Evolutionary conservation across 2,888 invertebrate genomes (phyloP).

Genomic region (Eudasyphora cyanicolor): DNA sequence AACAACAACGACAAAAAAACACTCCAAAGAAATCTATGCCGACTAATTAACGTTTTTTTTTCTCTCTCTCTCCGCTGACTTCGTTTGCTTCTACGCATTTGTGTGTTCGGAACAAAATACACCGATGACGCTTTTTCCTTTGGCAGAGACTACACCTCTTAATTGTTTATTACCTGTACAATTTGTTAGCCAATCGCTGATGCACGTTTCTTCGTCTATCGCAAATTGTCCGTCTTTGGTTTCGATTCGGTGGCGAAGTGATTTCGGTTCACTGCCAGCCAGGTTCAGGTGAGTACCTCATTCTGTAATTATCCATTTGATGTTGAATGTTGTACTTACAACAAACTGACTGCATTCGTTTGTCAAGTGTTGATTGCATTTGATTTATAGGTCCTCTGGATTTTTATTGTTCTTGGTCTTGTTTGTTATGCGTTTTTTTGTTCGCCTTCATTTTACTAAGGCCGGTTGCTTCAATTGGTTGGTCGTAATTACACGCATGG

Average conservation of each 20-base stretch:
- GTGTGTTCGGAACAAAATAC: slow-evolving; percentile 1
- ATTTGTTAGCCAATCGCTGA: slow-evolving; percentile 10
- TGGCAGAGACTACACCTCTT: slow-evolving; percentile 34
- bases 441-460: slow-evolving; percentile 6
- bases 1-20: too few relatives aligned
- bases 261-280: slow-evolving; percentile 31
- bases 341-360: slow-evolving; percentile 36
- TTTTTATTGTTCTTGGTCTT: slow-evolving; percentile 36
- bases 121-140: slow-evolving; percentile 21
- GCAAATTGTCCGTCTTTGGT: slow-evolving; percentile 7
- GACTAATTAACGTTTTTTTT: slow-evolving; percentile 44
- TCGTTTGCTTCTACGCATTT: background rate
- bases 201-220: slow-evolving; percentile 5
- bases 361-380: slow-evolving; percentile 61
- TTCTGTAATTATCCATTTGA: slow-evolving; percentile 61
- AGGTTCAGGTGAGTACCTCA: background rate
- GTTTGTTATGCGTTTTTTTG: background rate
- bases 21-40: background rate
- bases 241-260: slow-evolving; percentile 17
- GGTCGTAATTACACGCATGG: slow-evolving; percentile 50
- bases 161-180: slow-evolving; percentile 42
- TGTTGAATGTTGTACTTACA: slow-evolving; percentile 26
- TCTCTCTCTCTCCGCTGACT: background rate
- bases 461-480: slow-evolving; percentile 51
- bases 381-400: slow-evolving; percentile 52